phyloP scores from a whole-genome alignment of 2,113 vertebrate genomes.

The Oreochromis spilurus region DNA sequence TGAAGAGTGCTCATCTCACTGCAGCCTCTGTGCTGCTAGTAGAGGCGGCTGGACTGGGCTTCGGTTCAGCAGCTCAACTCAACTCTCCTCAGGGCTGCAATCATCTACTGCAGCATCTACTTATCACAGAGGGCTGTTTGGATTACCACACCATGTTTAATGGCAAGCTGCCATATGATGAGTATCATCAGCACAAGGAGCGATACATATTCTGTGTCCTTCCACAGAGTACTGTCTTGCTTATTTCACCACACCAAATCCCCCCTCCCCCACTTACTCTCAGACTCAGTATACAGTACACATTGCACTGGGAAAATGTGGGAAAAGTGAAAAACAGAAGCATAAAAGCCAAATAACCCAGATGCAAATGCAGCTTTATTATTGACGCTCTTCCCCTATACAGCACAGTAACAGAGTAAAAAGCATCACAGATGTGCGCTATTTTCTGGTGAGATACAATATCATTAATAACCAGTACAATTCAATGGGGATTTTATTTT shows the following conservation, averaged over 20 bases:
- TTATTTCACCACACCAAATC: not conserved
- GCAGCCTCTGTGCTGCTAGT: slow-evolving; percentile 3
- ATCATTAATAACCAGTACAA: slow-evolving; percentile 29
- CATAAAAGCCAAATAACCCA: not conserved
- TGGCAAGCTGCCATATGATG: slow-evolving; percentile 43
- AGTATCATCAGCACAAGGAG: slow-evolving; percentile 39
- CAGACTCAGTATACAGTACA: not conserved
- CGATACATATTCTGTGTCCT: not conserved
- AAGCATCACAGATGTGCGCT: not conserved
- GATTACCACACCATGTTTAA: slow-evolving; percentile 51
- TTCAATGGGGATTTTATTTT: slow-evolving; percentile 11
- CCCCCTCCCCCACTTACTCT: not conserved
- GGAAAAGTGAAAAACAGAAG: not conserved
- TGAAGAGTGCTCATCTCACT: slow-evolving; percentile 29
- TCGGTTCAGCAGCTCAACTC: slow-evolving; percentile 32
- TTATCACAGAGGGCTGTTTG: slow-evolving; percentile 55
- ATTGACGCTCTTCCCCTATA: not conserved
- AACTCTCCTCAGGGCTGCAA: slow-evolving; percentile 44
- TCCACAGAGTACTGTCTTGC: not conserved
- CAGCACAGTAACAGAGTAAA: not conserved
- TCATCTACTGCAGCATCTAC: slow-evolving; percentile 53
- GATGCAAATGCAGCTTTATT: not conserved
- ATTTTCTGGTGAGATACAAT: not conserved
- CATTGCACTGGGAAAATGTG: not conserved
- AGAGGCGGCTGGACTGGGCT: slow-evolving; percentile 10